These are phyloP conservation scores for Eupithecia subumbrata DNA, from an alignment of 2,888 invertebrate species.

Conservation along the genomic window DNA sequence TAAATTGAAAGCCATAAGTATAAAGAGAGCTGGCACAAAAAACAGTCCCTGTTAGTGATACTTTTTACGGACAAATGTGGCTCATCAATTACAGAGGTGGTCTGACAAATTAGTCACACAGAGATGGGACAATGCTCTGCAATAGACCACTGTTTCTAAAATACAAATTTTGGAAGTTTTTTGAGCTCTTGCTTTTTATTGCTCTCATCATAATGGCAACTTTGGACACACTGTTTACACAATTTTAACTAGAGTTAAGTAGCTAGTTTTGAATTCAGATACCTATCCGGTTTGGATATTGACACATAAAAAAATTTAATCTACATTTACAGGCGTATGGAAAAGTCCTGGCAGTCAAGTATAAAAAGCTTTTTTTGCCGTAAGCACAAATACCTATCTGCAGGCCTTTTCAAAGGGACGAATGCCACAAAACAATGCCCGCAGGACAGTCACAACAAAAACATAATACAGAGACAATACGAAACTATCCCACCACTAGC, in stretches of 20 bases:
- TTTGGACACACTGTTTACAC: neutral
- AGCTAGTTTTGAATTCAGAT: neutral
- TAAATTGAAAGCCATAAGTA: neutral
- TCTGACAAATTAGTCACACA: slow-evolving; percentile 14
- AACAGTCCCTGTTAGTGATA: slow-evolving; percentile 8
- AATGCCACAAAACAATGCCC: neutral
- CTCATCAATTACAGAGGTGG: slow-evolving; percentile 30
- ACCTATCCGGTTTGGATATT: no score
- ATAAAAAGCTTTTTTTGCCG: no score
- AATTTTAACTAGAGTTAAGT: neutral
- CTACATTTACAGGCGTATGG: neutral
- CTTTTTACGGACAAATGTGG: slow-evolving; percentile 25
- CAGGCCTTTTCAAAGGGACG: neutral
- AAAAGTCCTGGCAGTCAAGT: neutral
- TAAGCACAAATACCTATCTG: no score
- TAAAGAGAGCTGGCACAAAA: slow-evolving; percentile 1
- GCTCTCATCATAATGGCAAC: no score
- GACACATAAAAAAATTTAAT: neutral
- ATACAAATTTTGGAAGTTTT: neutral
- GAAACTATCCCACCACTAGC: neutral
- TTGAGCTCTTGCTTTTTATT: neutral
- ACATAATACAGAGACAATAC: neutral
- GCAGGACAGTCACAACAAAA: neutral
- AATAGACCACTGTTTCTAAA: neutral
- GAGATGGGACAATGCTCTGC: slow-evolving; percentile 2